A percentile compares a stretch with the other conserved stretches of the same genome.
These are phyloP conservation scores for Synanthedon formicaeformis DNA, from an alignment of 2,888 invertebrate species.

Conservation along the genomic window DNA sequence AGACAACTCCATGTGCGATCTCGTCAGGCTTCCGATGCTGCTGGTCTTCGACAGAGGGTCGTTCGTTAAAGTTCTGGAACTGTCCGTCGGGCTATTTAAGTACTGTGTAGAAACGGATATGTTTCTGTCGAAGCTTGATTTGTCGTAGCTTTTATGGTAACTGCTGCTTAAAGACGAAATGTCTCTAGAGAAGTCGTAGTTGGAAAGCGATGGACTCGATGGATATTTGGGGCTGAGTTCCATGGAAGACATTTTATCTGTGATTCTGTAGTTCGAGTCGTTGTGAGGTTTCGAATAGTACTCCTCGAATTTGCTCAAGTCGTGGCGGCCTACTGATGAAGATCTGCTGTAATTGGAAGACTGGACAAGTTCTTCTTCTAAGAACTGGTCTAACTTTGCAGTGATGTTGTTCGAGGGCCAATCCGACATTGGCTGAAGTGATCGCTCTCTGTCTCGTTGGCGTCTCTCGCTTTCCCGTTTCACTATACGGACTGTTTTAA, in stretches of 20 bases:
- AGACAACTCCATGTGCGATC: slow-evolving; percentile 73
- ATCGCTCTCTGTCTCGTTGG: slow-evolving; percentile 82
- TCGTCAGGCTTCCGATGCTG: slow-evolving; percentile 53
- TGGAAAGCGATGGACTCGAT: slow-evolving; percentile 59
- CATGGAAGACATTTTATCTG: slow-evolving; percentile 38
- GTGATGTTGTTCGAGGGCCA: slow-evolving; percentile 52
- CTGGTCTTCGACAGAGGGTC: slow-evolving; percentile 61
- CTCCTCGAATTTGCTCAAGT: slow-evolving; percentile 48
- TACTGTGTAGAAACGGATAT: slow-evolving; percentile 56
- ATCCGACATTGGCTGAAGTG: slow-evolving; percentile 59
- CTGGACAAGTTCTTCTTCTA: slow-evolving; percentile 58
- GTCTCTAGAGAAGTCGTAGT: slow-evolving; percentile 57
- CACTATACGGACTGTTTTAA: slow-evolving; percentile 93
- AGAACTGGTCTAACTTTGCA: slow-evolving; percentile 57
- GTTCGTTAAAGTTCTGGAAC: slow-evolving; percentile 55
- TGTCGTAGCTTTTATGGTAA: slow-evolving; percentile 51
- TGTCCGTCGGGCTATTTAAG: slow-evolving; percentile 58
- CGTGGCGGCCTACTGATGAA: slow-evolving; percentile 66
- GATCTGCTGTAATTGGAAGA: slow-evolving; percentile 52
- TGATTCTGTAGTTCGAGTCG: slow-evolving; percentile 34
- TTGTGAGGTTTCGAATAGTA: slow-evolving; percentile 37
- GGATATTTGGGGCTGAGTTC: slow-evolving; percentile 60
- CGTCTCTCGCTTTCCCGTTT: slow-evolving; percentile 91
- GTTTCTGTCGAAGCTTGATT: slow-evolving; percentile 44
- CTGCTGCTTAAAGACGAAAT: slow-evolving; percentile 55